Evolutionary conservation across 2,797 vertebrate species (phyloP).

Genomic region (Coregonus sp.): DNA sequence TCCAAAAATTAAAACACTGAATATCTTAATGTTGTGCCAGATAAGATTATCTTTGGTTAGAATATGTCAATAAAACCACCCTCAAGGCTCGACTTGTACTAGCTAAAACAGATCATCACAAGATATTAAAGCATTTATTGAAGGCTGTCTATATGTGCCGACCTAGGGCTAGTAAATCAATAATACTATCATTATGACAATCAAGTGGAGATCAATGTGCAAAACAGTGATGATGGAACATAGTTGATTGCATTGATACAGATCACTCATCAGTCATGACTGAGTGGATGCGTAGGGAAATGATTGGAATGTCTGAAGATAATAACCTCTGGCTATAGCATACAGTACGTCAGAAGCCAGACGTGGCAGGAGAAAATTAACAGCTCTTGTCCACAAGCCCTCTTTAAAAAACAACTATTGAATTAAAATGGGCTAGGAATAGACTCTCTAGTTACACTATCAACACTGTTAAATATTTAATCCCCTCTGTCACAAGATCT

Average conservation of each 20-base stretch:
- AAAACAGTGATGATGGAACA: background rate
- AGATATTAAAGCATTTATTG: background rate
- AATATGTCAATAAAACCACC: background rate
- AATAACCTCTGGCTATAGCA: conserved; percentile 4
- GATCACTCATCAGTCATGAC: background rate
- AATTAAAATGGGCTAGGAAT: conserved; percentile 53
- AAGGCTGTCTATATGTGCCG: background rate
- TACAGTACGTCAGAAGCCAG: background rate
- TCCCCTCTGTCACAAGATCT: conserved; percentile 69
- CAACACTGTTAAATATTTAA: conserved; percentile 79
- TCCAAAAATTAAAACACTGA: no score
- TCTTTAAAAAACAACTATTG: conserved; percentile 61
- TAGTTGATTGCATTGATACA: background rate
- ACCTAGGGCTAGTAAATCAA: background rate
- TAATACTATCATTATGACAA: background rate
- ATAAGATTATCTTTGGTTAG: background rate
- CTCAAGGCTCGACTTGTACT: no score
- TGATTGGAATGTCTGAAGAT: background rate
- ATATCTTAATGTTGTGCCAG: no score
- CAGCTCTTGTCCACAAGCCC: conserved; percentile 70
- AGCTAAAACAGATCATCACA: no score
- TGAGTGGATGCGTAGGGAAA: background rate
- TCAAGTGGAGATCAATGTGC: background rate
- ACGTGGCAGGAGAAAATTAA: conserved; percentile 64
- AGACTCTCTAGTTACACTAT: conserved; percentile 66